Base-by-base conservation (phyloP, 23 tunicate species). In the Oikopleura dioica region DNA sequence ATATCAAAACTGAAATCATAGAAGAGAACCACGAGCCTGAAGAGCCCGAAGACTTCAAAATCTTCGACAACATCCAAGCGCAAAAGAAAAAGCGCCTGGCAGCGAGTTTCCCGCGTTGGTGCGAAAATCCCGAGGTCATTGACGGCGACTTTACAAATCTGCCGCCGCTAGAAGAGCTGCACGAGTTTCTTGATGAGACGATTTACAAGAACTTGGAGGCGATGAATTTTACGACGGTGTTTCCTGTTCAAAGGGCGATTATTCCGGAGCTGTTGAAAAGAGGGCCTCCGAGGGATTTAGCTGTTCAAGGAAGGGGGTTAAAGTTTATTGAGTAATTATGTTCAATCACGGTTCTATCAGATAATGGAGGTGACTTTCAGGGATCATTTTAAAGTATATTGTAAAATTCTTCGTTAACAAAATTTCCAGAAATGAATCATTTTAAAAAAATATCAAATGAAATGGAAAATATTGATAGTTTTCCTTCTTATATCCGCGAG, bases 171-270 rank as follows among this genome's bases (percentile, higher is more conserved):
- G 72, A 63, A 2, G 33, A 23, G 2, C 16, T 63, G 4, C 16
- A 63, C 16, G 72, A 63, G 16, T 21, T 63, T 12, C 29, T 63
- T 28, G 72, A 63, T 31, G 55, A 44, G 55, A 44, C 55, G 9
- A 9, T 44, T 9, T 44, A 9, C 55, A 44, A 44, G 16, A 44
- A 44, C 55, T 16, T 44, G 55, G 16, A 44, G 21, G 55, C 9
- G 9, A 9, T 44, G 26, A 28, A 28, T 2, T 63, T 12, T 28
- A 21, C 72, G 32, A 28, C 16, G 33, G 30, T 63, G 30, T 63
- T 63, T 63, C 72, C 72, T 24, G 72, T 63, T 2, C 72, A 63
- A 63, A 24, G 26, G 4, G 72, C 72, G 4, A 63, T 63, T 2
- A 63, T 63, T 21, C 72, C 72, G 5, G 72, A 63, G 26, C 33